Conservation (phyloP, 2,888 invertebrate genomes). For the Drosophila emarginata region DNA sequence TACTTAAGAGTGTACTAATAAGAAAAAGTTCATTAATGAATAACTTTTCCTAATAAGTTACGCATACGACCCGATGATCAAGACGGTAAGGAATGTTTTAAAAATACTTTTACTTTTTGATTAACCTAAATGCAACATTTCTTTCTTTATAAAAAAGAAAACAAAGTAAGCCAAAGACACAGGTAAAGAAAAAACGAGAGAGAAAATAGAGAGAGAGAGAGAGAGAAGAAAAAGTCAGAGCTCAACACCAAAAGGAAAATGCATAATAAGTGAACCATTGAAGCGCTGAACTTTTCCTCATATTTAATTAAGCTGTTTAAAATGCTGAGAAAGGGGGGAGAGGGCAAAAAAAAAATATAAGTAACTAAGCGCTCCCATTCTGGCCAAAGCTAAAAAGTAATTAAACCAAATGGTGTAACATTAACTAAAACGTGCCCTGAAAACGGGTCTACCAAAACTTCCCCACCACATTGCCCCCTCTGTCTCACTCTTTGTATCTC, state of each 20-base stretch:
- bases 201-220: not conserved
- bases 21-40: not conserved
- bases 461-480: not conserved
- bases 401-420: constrained; percentile 70
- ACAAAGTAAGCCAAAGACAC: not conserved
- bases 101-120: not conserved
- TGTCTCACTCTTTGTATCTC: constrained; percentile 3
- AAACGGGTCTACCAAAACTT: constrained; percentile 19
- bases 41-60: too few species aligned
- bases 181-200: not conserved
- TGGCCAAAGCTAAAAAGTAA: constrained; percentile 63
- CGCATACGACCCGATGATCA: not conserved
- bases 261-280: constrained; percentile 20
- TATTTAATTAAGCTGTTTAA: constrained; percentile 50
- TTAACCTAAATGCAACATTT: not conserved
- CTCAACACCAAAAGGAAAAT: not conserved
- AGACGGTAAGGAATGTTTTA: too few species aligned
- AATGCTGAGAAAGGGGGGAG: constrained; percentile 13
- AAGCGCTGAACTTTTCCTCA: constrained; percentile 24
- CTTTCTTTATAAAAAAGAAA: not conserved
- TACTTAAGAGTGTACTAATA: not conserved
- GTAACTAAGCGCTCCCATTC: constrained; percentile 16
- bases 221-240: not conserved
- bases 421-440: constrained; percentile 60
- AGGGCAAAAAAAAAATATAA: constrained; percentile 20